These are phyloP conservation scores for Indicator maculatus DNA, from an alignment of 2,113 vertebrate species.

Conservation along the genomic window DNA sequence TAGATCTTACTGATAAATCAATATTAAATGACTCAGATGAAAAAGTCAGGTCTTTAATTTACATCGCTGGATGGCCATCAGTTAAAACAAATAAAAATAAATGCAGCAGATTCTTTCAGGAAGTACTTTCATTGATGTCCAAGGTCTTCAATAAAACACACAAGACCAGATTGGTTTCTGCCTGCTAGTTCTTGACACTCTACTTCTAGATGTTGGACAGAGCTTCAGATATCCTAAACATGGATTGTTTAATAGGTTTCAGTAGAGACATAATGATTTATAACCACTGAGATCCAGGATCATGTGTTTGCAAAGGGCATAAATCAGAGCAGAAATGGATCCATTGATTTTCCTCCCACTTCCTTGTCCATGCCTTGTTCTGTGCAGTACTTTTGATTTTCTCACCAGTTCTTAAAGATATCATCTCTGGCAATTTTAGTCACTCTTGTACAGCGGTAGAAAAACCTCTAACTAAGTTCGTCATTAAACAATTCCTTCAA, in stretches of 20 bases:
- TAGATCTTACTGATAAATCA: background rate
- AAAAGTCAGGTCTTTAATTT: background rate
- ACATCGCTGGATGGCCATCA: background rate
- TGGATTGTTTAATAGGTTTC: background rate
- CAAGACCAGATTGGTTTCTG: background rate
- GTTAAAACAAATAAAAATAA: background rate
- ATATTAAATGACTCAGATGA: conserved; percentile 1
- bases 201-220: background rate
- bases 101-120: background rate
- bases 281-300: background rate
- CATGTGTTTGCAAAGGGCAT: background rate
- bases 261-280: background rate
- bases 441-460: background rate
- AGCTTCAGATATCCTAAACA: background rate
- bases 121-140: background rate
- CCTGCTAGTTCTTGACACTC: background rate
- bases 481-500: background rate
- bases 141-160: background rate
- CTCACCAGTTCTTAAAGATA: background rate
- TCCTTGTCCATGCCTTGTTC: background rate
- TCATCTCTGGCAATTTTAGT: background rate
- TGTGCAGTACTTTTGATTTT: background rate
- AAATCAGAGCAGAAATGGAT: background rate
- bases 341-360: background rate
- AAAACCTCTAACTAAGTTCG: background rate